Evolutionary conservation across 2,888 invertebrate species (phyloP).

Genomic region (Atethmia centrago): DNA sequence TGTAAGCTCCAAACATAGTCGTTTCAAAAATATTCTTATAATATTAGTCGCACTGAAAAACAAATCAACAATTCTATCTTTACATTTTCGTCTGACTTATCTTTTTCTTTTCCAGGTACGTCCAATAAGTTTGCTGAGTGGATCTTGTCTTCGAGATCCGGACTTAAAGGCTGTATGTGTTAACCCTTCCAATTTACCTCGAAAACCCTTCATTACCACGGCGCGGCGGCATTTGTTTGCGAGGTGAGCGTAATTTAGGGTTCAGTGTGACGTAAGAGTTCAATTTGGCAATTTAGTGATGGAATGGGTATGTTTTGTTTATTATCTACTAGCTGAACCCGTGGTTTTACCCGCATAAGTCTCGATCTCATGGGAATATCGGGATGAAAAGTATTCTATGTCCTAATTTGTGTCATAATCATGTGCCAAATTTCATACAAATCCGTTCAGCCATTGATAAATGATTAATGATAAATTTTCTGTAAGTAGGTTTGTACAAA

Average conservation of each 20-base stretch:
- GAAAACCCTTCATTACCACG: conserved; percentile 28
- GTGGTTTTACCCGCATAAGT: too few species aligned
- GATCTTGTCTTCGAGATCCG: conserved; percentile 27
- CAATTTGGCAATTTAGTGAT: not conserved
- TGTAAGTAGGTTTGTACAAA: too few species aligned
- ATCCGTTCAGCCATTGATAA: too few species aligned
- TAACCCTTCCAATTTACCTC: conserved; percentile 55
- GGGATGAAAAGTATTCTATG: too few species aligned
- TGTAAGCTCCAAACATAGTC: not conserved
- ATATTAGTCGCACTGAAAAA: not conserved
- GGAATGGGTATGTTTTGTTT: not conserved
- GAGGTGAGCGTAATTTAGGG: not conserved
- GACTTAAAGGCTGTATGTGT: conserved; percentile 25
- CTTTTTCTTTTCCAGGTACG: conserved; percentile 49
- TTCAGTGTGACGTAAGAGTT: not conserved
- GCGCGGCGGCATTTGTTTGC: conserved; percentile 37
- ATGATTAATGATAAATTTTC: too few species aligned
- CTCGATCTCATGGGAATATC: too few species aligned
- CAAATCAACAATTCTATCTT: not conserved
- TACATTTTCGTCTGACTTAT: conserved; percentile 13
- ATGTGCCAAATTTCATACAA: too few species aligned
- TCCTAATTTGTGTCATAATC: too few species aligned
- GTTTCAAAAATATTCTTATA: not conserved
- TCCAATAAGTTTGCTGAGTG: conserved; percentile 48
- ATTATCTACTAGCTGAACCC: too few species aligned